Evolutionary conservation across 1,140 invertebrate genomes (phyloP).

Genomic region (Nasonia longicornis): DNA sequence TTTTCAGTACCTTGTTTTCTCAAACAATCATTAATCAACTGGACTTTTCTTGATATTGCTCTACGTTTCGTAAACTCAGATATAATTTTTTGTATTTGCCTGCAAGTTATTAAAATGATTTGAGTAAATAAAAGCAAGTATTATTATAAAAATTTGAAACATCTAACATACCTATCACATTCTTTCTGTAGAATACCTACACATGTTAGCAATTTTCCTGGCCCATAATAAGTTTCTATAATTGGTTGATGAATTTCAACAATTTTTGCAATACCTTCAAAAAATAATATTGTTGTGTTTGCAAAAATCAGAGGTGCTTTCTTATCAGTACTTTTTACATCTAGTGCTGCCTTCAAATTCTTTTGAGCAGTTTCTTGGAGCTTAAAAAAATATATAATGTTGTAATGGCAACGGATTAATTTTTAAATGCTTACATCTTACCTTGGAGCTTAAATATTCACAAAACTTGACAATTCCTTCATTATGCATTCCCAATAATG

Average conservation of each 20-base stretch:
- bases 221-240: slow-evolving; percentile 94
- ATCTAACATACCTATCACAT: slow-evolving; percentile 79
- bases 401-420: neutral
- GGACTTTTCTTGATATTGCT: slow-evolving; percentile 77
- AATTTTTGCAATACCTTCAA: slow-evolving; percentile 90
- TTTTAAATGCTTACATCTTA: slow-evolving; percentile 43
- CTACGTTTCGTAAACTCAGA: slow-evolving; percentile 83
- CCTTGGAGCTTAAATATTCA: slow-evolving; percentile 88
- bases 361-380: slow-evolving; percentile 81
- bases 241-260: slow-evolving; percentile 93
- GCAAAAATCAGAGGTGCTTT: slow-evolving; percentile 83
- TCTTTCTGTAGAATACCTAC: slow-evolving; percentile 85
- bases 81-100: slow-evolving; percentile 74
- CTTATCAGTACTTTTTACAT: slow-evolving; percentile 77
- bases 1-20: slow-evolving; percentile 71
- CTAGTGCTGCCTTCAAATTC: slow-evolving; percentile 76
- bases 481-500: slow-evolving; percentile 90
- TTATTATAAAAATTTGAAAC: neutral
- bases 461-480: slow-evolving; percentile 94
- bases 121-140: slow-evolving; percentile 27
- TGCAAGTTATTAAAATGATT: slow-evolving; percentile 41
- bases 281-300: slow-evolving; percentile 85
- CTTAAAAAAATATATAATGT: slow-evolving; percentile 55
- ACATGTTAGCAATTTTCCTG: slow-evolving; percentile 80
- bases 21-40: slow-evolving; percentile 73